These are phyloP conservation scores for Trididemnum clinides DNA, from an alignment of 23 tunicate genomes.

Conservation along the genomic window DNA sequence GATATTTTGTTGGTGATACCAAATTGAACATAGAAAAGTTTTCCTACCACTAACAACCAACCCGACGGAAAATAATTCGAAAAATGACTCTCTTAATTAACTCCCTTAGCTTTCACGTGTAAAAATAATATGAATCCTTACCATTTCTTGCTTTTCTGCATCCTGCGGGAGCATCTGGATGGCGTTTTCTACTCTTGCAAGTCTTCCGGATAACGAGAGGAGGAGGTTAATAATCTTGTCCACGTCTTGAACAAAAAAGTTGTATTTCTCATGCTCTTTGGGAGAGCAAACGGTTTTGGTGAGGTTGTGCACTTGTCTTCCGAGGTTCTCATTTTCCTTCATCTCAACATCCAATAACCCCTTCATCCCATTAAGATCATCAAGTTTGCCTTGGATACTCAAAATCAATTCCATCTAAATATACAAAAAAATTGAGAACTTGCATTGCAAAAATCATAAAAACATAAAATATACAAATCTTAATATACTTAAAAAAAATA, in stretches of 20 bases:
- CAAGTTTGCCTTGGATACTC: constrained; percentile 66
- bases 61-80: too few species aligned
- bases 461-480: not conserved
- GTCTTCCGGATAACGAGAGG: constrained; percentile 62
- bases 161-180: constrained; percentile 41
- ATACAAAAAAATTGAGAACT: not conserved
- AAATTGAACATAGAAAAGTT: too few species aligned
- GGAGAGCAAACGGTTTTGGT: constrained; percentile 40
- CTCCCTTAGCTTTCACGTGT: too few species aligned
- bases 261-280: constrained; percentile 63
- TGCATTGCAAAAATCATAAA: too few species aligned
- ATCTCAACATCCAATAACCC: constrained; percentile 43
- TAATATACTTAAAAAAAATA: not conserved
- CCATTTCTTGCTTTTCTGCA: constrained; percentile 42
- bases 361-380: constrained; percentile 49
- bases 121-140: not conserved
- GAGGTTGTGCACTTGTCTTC: constrained; percentile 34
- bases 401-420: constrained; percentile 64
- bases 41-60: too few species aligned
- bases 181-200: constrained; percentile 72
- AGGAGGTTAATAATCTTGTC: constrained; percentile 75
- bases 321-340: constrained; percentile 61
- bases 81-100: too few species aligned
- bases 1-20: too few species aligned
- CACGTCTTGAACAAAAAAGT: constrained; percentile 72